Evolutionary conservation across 1,140 invertebrate genomes (phyloP).

Genomic region (Mercenaria mercenaria): DNA sequence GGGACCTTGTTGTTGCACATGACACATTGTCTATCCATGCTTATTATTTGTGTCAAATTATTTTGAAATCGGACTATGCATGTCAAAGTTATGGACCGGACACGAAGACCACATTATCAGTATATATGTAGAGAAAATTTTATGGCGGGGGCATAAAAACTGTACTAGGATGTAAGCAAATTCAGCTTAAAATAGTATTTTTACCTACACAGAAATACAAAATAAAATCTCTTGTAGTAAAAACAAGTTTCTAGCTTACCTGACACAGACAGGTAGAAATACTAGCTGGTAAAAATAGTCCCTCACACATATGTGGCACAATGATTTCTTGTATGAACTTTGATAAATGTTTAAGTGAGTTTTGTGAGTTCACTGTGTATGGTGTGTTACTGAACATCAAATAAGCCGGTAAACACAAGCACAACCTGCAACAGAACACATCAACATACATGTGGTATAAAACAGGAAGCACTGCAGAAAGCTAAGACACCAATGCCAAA

Average conservation of each 20-base stretch:
- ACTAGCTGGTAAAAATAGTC: conserved; percentile 17
- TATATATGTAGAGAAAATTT: neutral
- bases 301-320: neutral
- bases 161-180: too few relatives aligned
- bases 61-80: too few relatives aligned
- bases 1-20: too few relatives aligned
- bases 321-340: neutral
- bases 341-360: neutral
- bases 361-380: neutral
- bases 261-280: neutral
- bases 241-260: neutral
- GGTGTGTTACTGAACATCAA: conserved; percentile 10
- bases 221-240: neutral
- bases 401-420: neutral
- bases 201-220: neutral
- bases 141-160: too few relatives aligned
- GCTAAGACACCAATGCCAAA: too few relatives aligned
- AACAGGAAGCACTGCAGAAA: too few relatives aligned
- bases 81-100: neutral
- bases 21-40: too few relatives aligned
- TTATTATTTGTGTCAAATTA: too few relatives aligned
- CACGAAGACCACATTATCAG: neutral
- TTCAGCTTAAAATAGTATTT: too few relatives aligned
- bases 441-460: too few relatives aligned
- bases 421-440: neutral